Evolutionary conservation across 92 coral and sea anemone species (phyloP).

Genomic region (Pocillopora meandrina): DNA sequence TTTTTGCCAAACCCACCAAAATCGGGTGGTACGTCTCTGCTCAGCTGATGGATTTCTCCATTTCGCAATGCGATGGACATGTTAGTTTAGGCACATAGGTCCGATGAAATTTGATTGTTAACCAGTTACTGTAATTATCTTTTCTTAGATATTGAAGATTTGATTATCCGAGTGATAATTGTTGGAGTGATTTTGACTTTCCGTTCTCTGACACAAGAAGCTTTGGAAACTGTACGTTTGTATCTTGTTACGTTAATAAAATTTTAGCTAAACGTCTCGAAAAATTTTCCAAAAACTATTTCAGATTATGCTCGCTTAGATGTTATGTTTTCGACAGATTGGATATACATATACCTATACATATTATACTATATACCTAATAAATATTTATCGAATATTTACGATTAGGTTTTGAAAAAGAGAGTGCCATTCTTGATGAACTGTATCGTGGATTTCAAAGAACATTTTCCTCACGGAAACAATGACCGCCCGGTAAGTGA

Average conservation of each 20-base stretch:
- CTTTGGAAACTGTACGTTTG: conserved; percentile 71
- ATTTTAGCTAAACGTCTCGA: not conserved
- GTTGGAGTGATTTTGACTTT: conserved; percentile 92
- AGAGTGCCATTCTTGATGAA: conserved; percentile 93
- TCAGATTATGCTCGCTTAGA: too few relatives aligned
- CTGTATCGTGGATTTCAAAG: conserved; percentile 84
- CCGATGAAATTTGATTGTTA: not conserved
- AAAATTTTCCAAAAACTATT: too few relatives aligned
- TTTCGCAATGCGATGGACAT: too few relatives aligned
- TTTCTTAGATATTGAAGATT: conserved; percentile 75
- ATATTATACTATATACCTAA: too few relatives aligned
- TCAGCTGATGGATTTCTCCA: too few relatives aligned
- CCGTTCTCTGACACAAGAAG: conserved; percentile 88
- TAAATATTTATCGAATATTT: not conserved
- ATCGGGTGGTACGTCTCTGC: too few relatives aligned
- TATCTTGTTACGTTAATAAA: not conserved
- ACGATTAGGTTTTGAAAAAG: conserved; percentile 64
- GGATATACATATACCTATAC: too few relatives aligned
- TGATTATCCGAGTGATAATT: conserved; percentile 80
- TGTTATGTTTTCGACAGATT: not conserved
- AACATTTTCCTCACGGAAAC: conserved; percentile 75
- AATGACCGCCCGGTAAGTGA: conserved; percentile 84
- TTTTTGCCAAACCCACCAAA: too few relatives aligned
- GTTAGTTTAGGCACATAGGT: too few relatives aligned
- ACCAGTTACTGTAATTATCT: not conserved